phyloP scores from a whole-genome alignment of 2,113 vertebrate species.

The Spheniscus mendiculus region DNA sequence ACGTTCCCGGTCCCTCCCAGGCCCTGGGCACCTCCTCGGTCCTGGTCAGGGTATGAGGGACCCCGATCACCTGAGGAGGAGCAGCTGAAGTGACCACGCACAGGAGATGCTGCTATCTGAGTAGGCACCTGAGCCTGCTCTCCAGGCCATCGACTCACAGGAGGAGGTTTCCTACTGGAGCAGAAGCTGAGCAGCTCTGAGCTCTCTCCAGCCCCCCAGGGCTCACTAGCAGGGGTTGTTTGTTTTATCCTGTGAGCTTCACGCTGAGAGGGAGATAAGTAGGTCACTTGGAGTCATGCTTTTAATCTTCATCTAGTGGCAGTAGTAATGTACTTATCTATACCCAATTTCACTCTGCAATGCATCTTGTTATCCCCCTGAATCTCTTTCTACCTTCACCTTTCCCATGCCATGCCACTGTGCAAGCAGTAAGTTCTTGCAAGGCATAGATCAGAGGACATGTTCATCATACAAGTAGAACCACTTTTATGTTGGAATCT shows the following conservation, averaged over 20 bases:
- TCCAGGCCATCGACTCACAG: accelerated
- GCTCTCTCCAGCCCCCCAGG: neutral
- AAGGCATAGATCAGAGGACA: neutral
- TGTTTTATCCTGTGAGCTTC: neutral
- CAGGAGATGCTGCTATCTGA: neutral
- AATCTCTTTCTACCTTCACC: neutral
- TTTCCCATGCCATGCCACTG: neutral
- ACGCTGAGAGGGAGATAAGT: neutral
- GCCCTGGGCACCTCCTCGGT: neutral
- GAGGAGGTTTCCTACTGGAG: neutral
- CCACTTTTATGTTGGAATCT: neutral
- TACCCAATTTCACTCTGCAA: neutral
- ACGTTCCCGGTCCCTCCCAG: neutral
- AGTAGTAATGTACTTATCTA: neutral
- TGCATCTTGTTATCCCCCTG: neutral
- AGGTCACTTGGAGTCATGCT: neutral
- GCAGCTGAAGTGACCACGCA: neutral
- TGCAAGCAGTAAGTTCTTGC: neutral
- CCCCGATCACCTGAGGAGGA: accelerated
- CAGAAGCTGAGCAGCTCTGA: neutral
- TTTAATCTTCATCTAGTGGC: neutral
- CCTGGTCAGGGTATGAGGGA: neutral
- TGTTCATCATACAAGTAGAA: neutral
- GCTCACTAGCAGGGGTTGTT: neutral
- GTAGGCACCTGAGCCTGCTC: neutral